phyloP scores from a whole-genome alignment of 2,797 vertebrate genomes.

The Enteromius paludinosus region DNA sequence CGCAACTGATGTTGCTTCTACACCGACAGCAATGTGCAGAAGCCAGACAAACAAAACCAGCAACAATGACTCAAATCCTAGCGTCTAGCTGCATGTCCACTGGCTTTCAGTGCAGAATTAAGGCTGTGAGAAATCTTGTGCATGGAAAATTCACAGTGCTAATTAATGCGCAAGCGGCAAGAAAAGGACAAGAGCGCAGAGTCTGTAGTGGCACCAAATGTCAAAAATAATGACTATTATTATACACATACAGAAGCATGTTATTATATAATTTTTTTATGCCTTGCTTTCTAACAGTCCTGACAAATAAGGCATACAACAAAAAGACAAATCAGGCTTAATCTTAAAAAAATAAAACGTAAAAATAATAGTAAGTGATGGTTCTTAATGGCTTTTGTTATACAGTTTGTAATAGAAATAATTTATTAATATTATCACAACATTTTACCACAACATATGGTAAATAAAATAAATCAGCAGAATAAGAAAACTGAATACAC shows the following conservation, averaged over 20 bases:
- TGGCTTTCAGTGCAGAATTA: neutral
- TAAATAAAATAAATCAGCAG: neutral
- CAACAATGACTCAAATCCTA: neutral
- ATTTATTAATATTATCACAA: neutral
- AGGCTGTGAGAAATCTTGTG: neutral
- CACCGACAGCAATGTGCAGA: neutral
- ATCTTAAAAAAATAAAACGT: neutral
- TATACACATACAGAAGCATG: neutral
- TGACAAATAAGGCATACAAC: neutral
- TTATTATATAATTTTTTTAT: neutral
- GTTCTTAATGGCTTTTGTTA: neutral
- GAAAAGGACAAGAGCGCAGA: neutral
- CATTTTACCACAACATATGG: neutral
- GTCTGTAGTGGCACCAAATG: neutral
- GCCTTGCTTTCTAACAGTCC: neutral
- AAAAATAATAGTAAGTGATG: neutral
- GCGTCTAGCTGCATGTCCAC: neutral
- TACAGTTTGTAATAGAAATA: neutral
- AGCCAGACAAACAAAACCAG: neutral
- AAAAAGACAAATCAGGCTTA: neutral
- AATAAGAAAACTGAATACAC: neutral
- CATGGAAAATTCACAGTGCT: constrained; percentile 1
- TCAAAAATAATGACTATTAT: constrained; percentile 10
- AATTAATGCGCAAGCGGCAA: neutral
- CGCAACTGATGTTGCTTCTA: neutral